Conservation (phyloP, 2,797 vertebrate species). For the Danio choprae region DNA sequence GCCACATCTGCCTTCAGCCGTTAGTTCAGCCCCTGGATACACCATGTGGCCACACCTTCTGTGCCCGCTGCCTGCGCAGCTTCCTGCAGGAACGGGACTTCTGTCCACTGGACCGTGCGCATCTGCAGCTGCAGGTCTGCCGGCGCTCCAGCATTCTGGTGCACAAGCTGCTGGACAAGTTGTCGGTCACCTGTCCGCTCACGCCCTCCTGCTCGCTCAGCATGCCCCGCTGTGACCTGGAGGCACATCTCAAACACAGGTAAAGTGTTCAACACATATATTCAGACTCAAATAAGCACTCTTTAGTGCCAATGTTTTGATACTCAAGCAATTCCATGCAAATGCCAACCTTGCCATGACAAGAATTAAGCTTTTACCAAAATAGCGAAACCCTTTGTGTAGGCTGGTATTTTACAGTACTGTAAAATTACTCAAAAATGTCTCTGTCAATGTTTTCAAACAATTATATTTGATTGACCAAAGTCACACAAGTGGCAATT, state of each 20-base stretch:
- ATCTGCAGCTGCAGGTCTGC: constrained; percentile 92
- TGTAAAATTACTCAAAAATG: too few relatives aligned
- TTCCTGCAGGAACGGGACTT: constrained; percentile 97
- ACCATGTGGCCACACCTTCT: constrained; percentile 98
- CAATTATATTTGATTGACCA: too few relatives aligned
- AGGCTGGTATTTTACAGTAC: too few relatives aligned
- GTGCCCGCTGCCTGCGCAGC: constrained; percentile 95
- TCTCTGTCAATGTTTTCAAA: too few relatives aligned
- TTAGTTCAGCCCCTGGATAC: constrained; percentile 96
- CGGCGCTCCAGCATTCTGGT: constrained; percentile 97
- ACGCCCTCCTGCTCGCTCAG: constrained; percentile 86
- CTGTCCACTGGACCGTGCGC: constrained; percentile 93
- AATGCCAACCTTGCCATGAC: too few relatives aligned
- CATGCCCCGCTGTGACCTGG: constrained; percentile 96
- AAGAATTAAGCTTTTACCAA: too few relatives aligned
- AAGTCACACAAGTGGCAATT: too few relatives aligned
- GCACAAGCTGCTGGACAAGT: constrained; percentile 97
- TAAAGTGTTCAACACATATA: constrained; percentile 63
- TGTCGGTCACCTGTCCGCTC: constrained; percentile 89
- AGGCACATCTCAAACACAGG: constrained; percentile 98
- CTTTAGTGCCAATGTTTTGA: neutral
- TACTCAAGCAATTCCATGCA: too few relatives aligned
- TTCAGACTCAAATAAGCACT: neutral
- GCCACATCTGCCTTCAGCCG: constrained; percentile 99
- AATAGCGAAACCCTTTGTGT: too few relatives aligned